phyloP scores from a whole-genome alignment of 1,140 invertebrate species.

The Calycopis cecrops region DNA sequence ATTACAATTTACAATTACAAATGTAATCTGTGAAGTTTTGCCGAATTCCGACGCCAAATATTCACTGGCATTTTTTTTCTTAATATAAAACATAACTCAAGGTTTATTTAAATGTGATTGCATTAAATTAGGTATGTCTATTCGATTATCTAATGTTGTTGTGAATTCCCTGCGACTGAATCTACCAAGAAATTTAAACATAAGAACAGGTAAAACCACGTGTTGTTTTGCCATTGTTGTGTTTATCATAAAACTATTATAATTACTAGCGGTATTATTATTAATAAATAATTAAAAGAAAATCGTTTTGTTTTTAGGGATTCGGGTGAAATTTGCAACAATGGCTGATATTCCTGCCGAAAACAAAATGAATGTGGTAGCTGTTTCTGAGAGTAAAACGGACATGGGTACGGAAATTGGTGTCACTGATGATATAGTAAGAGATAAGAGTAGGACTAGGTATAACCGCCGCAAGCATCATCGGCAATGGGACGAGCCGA shows the following conservation, averaged over 20 bases:
- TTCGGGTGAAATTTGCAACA: constrained; percentile 33
- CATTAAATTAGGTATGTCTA: constrained; percentile 52
- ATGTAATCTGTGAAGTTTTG: no score
- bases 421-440: constrained; percentile 32
- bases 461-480: constrained; percentile 77
- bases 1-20: no score
- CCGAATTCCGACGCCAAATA: no score
- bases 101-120: neutral
- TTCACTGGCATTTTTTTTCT: no score
- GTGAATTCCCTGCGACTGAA: constrained; percentile 47
- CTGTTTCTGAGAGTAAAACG: neutral
- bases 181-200: constrained; percentile 34
- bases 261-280: no score
- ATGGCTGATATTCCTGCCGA: constrained; percentile 34
- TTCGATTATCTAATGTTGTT: constrained; percentile 52
- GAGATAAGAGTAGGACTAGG: constrained; percentile 50
- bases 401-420: constrained; percentile 15
- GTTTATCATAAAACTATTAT: constrained; percentile 2
- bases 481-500: constrained; percentile 76
- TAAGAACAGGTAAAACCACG: constrained; percentile 44
- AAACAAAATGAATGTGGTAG: constrained; percentile 20
- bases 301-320: constrained; percentile 25
- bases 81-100: no score
- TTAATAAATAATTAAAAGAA: no score
- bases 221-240: constrained; percentile 19